phyloP scores from a whole-genome alignment of 2,888 invertebrate genomes.

The Diarsia mendica region DNA sequence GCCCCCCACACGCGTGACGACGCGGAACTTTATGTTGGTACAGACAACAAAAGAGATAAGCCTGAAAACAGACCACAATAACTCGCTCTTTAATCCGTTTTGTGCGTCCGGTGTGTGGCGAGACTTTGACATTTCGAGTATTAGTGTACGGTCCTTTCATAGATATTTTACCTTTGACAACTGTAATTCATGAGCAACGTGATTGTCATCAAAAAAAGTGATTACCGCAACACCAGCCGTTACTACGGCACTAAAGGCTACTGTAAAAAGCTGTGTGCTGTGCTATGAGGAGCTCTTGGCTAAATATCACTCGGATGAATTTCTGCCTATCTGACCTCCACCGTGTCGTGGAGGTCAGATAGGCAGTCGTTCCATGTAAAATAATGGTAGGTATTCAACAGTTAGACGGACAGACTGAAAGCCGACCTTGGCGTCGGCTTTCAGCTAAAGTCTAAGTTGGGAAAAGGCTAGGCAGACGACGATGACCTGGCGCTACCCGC shows the following conservation, averaged over 20 bases:
- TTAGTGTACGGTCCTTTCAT: background rate
- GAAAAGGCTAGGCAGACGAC: too few species aligned
- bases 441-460: too few species aligned
- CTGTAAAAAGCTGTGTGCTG: background rate
- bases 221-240: background rate
- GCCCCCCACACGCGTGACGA: conserved; percentile 68
- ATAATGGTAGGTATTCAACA: too few species aligned
- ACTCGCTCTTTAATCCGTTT: conserved; percentile 23
- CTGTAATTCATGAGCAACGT: background rate
- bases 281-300: too few species aligned
- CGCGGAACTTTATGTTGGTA: conserved; percentile 52
- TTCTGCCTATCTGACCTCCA: too few species aligned
- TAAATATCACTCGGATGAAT: too few species aligned
- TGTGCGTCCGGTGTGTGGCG: background rate
- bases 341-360: too few species aligned
- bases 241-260: background rate
- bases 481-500: too few species aligned
- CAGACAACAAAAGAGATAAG: conserved; percentile 47
- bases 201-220: background rate
- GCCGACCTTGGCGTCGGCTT: too few species aligned
- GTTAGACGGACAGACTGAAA: too few species aligned
- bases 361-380: too few species aligned
- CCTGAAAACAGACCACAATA: conserved; percentile 1
- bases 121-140: background rate
- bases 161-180: background rate